A percentile compares a stretch with the other conserved stretches of the same genome.
Conservation (phyloP, 2,113 vertebrate genomes). For the Hemichromis elongatus region DNA sequence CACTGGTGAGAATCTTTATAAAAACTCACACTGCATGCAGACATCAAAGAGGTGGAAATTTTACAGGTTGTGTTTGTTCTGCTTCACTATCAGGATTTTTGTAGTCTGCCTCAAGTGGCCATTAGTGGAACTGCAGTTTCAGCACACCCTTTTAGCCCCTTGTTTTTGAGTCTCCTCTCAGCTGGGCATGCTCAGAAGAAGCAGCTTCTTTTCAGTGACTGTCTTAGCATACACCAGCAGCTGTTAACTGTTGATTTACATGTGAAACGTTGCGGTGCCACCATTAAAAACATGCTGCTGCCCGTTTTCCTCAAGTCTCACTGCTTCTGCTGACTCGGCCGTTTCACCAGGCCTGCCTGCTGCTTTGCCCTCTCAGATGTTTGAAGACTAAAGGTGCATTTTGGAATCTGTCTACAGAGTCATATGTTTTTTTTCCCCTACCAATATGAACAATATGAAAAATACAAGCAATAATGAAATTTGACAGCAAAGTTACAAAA, state of each 20-base stretch:
- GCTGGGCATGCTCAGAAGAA: neutral
- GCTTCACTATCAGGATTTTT: neutral
- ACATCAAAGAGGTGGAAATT: neutral
- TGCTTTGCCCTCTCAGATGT: neutral
- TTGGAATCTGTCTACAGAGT: neutral
- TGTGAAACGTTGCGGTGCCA: neutral
- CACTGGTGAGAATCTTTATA: neutral
- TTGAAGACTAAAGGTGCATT: neutral
- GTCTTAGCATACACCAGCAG: neutral
- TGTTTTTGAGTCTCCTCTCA: neutral
- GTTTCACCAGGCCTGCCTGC: neutral
- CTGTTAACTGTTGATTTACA: neutral
- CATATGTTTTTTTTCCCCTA: neutral
- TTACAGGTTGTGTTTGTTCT: neutral
- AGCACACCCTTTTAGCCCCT: neutral
- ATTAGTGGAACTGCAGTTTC: neutral
- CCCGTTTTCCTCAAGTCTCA: neutral
- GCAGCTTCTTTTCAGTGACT: neutral
- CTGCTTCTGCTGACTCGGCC: neutral
- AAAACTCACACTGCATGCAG: neutral
- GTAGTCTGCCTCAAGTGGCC: neutral
- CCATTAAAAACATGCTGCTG: neutral
- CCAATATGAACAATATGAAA: neutral
- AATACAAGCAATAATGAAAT: neutral
- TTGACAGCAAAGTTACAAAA: neutral